A percentile compares a stretch with the other conserved stretches of the same genome.
These are phyloP conservation scores for Hetaerina titia DNA, from an alignment of 2,888 invertebrate species.

Conservation along the genomic window DNA sequence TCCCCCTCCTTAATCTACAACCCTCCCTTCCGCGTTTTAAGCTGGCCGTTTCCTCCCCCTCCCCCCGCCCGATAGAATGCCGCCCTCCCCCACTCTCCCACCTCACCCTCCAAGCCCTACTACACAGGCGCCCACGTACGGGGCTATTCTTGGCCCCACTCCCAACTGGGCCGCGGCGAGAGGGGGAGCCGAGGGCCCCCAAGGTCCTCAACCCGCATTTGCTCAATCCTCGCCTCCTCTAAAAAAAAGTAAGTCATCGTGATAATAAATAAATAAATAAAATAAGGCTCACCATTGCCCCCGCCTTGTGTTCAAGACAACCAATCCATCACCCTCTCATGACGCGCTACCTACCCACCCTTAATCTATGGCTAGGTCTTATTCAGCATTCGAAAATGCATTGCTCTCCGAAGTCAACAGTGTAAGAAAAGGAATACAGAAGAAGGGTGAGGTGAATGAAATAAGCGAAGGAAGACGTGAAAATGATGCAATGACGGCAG, in stretches of 20 bases:
- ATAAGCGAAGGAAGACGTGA: too few species aligned
- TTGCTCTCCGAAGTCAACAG: not conserved
- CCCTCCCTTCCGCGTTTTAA: not conserved
- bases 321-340: not conserved
- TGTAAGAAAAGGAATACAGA: not conserved
- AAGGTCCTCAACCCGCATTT: conserved; percentile 31
- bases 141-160: not conserved
- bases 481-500: too few species aligned
- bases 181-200: not conserved
- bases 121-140: not conserved
- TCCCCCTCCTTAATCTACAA: not conserved
- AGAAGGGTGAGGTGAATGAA: not conserved
- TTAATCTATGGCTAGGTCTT: not conserved
- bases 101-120: not conserved
- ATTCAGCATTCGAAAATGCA: not conserved
- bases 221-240: not conserved
- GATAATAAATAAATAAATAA: not conserved
- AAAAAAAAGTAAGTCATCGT: not conserved
- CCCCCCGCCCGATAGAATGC: not conserved
- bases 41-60: not conserved
- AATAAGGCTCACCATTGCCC: not conserved
- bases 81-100: not conserved
- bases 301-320: not conserved
- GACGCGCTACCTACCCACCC: not conserved
- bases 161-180: not conserved